Evolutionary conservation across 2,888 invertebrate genomes (phyloP).

Genomic region (Xylocampa areola): DNA sequence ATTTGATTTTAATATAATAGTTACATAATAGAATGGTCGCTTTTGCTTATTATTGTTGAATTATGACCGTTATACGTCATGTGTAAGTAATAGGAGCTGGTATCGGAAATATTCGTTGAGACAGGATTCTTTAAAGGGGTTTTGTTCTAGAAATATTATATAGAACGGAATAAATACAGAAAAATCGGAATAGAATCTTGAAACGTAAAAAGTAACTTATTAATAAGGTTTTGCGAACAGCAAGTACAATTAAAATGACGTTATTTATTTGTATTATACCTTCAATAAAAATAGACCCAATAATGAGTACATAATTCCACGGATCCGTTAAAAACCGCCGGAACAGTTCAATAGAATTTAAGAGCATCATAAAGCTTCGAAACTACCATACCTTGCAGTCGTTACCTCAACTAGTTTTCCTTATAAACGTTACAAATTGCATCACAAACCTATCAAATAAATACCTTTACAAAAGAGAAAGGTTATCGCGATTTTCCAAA

Average conservation of each 20-base stretch:
- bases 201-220: background rate
- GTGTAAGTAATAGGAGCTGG: conserved; percentile 50
- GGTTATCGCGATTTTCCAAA: conserved; percentile 86
- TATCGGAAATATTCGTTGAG: conserved; percentile 38
- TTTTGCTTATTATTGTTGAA: conserved; percentile 67
- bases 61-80: conserved; percentile 80
- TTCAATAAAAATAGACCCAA: conserved; percentile 15
- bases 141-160: conserved; percentile 28
- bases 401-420: conserved; percentile 50
- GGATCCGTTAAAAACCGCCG: conserved; percentile 13
- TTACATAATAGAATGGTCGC: conserved; percentile 73
- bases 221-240: background rate
- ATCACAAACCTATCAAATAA: conserved; percentile 68
- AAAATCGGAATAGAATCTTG: conserved; percentile 6
- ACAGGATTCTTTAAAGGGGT: conserved; percentile 34
- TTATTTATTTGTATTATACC: conserved; percentile 18
- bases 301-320: conserved; percentile 1
- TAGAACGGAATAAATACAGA: background rate
- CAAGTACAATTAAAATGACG: conserved; percentile 9
- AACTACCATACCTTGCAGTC: conserved; percentile 41
- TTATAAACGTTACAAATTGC: conserved; percentile 71
- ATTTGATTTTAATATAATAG: conserved; percentile 81
- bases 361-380: conserved; percentile 33
- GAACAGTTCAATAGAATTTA: conserved; percentile 20
- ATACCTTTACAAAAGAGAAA: conserved; percentile 66